These are phyloP conservation scores for Muscidifurax raptorellus DNA, from an alignment of 1,140 invertebrate genomes.

Conservation along the genomic window DNA sequence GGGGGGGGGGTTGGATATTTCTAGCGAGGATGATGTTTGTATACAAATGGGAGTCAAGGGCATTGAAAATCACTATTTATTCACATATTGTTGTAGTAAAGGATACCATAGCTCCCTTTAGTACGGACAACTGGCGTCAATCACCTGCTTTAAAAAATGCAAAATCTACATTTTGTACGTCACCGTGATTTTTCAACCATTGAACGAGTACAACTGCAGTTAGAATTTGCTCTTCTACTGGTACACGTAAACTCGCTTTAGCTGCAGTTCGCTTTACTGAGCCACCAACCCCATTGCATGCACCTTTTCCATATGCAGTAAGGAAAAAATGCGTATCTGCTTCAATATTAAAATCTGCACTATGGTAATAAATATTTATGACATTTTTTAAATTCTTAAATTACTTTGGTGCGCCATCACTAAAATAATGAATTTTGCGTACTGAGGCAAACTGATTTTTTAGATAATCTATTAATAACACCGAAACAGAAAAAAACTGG, in stretches of 20 bases:
- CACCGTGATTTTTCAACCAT: slow-evolving; percentile 25
- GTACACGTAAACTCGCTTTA: slow-evolving; percentile 52
- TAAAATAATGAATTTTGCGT: slow-evolving; percentile 27
- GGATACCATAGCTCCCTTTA: no score
- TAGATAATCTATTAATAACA: slow-evolving; percentile 40
- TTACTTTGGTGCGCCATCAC: slow-evolving; percentile 51
- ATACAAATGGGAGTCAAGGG: no score
- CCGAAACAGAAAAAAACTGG: no score
- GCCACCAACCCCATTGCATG: slow-evolving; percentile 62
- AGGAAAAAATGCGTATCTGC: slow-evolving; percentile 65
- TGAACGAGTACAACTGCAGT: slow-evolving; percentile 14
- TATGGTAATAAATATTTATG: slow-evolving; percentile 60
- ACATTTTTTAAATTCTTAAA: slow-evolving; percentile 62
- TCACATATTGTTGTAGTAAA: no score
- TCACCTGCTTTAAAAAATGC: neutral
- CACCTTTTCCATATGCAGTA: slow-evolving; percentile 66
- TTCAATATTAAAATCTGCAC: slow-evolving; percentile 58
- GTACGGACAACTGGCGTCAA: no score
- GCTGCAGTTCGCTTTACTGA: slow-evolving; percentile 58
- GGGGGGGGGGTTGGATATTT: no score
- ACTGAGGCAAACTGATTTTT: slow-evolving; percentile 25
- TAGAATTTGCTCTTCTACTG: slow-evolving; percentile 26
- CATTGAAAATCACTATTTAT: no score
- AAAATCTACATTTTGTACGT: slow-evolving; percentile 27
- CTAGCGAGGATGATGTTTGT: no score